Evolutionary conservation across 2,113 vertebrate species (phyloP).

Genomic region (Hippocampus zosterae): DNA sequence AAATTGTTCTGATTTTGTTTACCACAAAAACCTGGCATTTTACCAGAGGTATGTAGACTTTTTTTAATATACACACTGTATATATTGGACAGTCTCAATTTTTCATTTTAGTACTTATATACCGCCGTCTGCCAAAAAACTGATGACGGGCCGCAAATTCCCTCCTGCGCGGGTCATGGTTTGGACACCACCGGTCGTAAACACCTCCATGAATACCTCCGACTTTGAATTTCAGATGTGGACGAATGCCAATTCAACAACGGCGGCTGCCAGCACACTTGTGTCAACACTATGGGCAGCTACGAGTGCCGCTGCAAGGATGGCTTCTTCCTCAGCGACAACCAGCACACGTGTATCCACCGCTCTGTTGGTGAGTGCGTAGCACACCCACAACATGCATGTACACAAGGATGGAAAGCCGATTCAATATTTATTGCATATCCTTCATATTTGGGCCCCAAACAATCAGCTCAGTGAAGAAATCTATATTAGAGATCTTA

Average conservation of each 20-base stretch:
- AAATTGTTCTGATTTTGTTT: too few relatives aligned
- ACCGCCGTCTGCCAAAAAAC: neutral
- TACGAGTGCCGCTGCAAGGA: constrained; percentile 92
- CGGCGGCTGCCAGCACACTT: constrained; percentile 92
- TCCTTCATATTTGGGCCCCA: too few relatives aligned
- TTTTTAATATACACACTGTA: neutral
- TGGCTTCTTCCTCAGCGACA: constrained; percentile 95
- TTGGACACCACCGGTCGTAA: neutral
- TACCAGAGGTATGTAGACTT: too few relatives aligned
- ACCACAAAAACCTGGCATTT: too few relatives aligned
- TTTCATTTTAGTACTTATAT: neutral
- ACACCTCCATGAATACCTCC: neutral
- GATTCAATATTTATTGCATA: too few relatives aligned
- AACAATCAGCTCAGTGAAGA: too few relatives aligned
- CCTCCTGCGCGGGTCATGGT: neutral
- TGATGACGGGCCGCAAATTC: neutral
- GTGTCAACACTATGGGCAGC: constrained; percentile 92
- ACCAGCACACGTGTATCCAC: constrained; percentile 98
- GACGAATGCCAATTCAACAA: constrained; percentile 94
- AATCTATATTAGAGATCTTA: too few relatives aligned
- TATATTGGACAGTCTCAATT: neutral
- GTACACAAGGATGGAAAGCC: too few relatives aligned
- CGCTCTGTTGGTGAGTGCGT: constrained; percentile 84
- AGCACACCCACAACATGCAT: neutral
- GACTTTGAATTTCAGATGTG: constrained; percentile 74